Base-by-base conservation (phyloP, 1,140 invertebrate genomes). In the Uloborus diversus region DNA sequence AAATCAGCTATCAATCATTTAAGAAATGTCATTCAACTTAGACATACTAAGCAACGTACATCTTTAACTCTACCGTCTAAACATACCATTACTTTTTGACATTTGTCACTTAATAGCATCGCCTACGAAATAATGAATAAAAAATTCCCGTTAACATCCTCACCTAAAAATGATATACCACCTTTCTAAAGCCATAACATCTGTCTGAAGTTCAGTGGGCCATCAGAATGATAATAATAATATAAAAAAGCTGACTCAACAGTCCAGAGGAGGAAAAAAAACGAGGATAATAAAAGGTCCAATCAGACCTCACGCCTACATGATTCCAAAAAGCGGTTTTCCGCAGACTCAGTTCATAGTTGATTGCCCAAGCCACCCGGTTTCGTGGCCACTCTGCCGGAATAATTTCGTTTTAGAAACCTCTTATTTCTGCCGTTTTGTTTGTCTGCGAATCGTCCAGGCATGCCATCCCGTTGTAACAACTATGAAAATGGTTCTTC, bases 161-260 rank as follows among this genome's bases (percentile, higher is more conserved):
- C n/a, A n/a, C n/a, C n/a, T n/a, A n/a, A n/a, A n/a, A n/a, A n/a
- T n/a, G n/a, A n/a, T n/a, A n/a, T n/a, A n/a, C n/a, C n/a, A n/a
- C n/a, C n/a, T 56, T 32, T 17, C 68, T 30, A 37, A 70, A 25
- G 11, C 37, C 56, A 70, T 57, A 70, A 57, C 51, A 32, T n/a
- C 51, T 70, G 11, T 57, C 20, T 14, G 51, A 56, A 70, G 68
- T 70, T 70, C 68, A 70, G 68, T 70, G 51, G 68, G 68, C 68
- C 68, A 70, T 17, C 49, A 13, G 9, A n/a, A n/a, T n/a, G n/a
- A n/a, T n/a, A n/a, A n/a, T n/a, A n/a, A n/a, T n/a, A n/a, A n/a
- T n/a, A n/a, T n/a, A n/a, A n/a, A n/a, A n/a, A n/a, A n/a, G n/a
- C n/a, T n/a, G 30, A 20, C 62, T 65, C 35, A 13, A 13, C 35